Evolutionary conservation across 2,797 vertebrate genomes (phyloP).

Genomic region (Spinus olivaceus): DNA sequence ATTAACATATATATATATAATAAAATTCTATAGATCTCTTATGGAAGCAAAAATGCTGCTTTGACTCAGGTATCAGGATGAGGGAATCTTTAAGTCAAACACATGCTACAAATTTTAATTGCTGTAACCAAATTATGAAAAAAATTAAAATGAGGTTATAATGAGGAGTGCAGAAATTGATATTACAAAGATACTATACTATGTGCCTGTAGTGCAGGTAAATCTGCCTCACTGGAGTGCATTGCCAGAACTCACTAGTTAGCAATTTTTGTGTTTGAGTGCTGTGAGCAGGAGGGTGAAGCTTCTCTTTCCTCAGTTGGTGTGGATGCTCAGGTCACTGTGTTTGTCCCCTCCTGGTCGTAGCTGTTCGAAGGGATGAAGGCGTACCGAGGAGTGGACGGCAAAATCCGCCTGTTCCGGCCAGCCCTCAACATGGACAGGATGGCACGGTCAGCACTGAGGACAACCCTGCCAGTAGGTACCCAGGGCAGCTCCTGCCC

Average conservation of each 20-base stretch:
- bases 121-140: neutral
- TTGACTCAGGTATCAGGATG: neutral
- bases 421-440: slow-evolving; percentile 88
- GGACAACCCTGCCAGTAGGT: slow-evolving; percentile 86
- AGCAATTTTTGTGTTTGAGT: neutral
- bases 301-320: neutral
- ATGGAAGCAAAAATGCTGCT: neutral
- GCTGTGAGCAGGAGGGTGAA: neutral
- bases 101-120: slow-evolving; percentile 52
- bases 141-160: neutral
- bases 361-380: slow-evolving; percentile 93
- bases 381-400: slow-evolving; percentile 84
- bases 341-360: neutral
- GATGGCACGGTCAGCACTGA: slow-evolving; percentile 81
- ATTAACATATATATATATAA: neutral
- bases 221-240: neutral
- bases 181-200: neutral
- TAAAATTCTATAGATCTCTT: neutral
- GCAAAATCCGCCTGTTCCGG: slow-evolving; percentile 85
- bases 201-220: neutral
- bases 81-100: neutral
- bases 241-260: neutral
- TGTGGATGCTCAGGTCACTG: neutral
- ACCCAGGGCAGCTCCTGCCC: neutral
- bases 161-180: neutral